Percentiles rank a stretch among this genome's conserved stretches.
Conservation (phyloP, 1,140 invertebrate genomes). For the Dolichoris vasculosae region DNA sequence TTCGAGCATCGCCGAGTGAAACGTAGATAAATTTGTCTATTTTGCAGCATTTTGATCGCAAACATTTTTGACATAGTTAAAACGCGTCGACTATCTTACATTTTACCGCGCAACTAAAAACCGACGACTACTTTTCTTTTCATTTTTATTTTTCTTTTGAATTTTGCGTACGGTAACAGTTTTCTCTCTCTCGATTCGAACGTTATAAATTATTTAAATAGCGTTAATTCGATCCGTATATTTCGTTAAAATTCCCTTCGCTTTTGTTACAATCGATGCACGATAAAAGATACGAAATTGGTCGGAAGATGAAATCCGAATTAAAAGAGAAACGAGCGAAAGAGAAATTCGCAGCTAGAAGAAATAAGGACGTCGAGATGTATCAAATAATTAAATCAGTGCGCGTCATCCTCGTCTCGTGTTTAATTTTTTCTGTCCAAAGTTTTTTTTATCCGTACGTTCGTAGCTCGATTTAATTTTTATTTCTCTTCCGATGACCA, state of each 20-base stretch:
- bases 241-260: neutral
- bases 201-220: too few relatives aligned
- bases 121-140: neutral
- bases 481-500: constrained; percentile 33
- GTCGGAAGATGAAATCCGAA: constrained; percentile 1
- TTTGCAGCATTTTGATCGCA: neutral
- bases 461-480: constrained; percentile 36
- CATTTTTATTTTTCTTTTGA: neutral
- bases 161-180: neutral
- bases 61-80: too few relatives aligned
- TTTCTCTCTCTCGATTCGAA: neutral
- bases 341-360: constrained; percentile 8
- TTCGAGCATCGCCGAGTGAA: neutral
- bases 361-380: neutral
- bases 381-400: constrained; percentile 71
- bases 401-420: constrained; percentile 22
- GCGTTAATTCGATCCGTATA: too few relatives aligned
- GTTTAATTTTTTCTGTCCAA: neutral
- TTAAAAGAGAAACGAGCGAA: neutral
- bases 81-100: too few relatives aligned
- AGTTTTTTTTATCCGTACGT: neutral
- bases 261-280: neutral
- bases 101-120: neutral
- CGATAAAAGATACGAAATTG: neutral
- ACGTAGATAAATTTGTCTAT: neutral